These are phyloP conservation scores for Lates calcarifer DNA, from an alignment of 2,113 vertebrate species.

Conservation along the genomic window DNA sequence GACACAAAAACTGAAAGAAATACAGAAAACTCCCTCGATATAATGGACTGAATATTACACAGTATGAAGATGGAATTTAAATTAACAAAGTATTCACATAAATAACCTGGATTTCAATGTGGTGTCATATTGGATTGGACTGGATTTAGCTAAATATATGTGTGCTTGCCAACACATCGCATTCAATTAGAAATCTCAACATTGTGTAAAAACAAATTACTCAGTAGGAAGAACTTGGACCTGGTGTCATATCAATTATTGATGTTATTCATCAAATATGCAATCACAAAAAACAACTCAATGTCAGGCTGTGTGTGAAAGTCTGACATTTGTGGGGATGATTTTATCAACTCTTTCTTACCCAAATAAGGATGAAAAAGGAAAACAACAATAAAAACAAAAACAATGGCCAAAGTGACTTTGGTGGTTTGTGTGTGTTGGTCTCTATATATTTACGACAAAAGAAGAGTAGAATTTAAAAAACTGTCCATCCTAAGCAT, in stretches of 20 bases:
- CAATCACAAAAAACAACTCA: background rate
- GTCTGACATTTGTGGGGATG: background rate
- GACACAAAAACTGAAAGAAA: background rate
- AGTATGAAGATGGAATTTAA: background rate
- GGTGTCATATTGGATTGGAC: background rate
- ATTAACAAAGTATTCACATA: background rate
- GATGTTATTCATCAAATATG: background rate
- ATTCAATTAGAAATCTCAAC: background rate
- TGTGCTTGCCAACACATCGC: background rate
- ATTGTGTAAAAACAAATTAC: background rate
- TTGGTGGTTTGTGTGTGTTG: background rate
- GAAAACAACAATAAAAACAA: background rate
- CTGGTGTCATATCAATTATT: no score
- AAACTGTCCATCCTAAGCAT: background rate
- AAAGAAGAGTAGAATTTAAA: background rate
- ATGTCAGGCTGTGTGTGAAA: background rate
- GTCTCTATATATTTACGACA: background rate
- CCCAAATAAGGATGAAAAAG: background rate
- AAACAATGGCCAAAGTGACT: background rate
- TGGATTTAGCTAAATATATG: no score
- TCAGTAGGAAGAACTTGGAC: no score
- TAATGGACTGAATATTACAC: background rate
- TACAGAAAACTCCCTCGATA: background rate
- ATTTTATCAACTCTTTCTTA: conserved; percentile 1
- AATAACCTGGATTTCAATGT: background rate